These are phyloP conservation scores for Poeciliopsis gracilis DNA, from an alignment of 2,797 vertebrate genomes.

Conservation along the genomic window DNA sequence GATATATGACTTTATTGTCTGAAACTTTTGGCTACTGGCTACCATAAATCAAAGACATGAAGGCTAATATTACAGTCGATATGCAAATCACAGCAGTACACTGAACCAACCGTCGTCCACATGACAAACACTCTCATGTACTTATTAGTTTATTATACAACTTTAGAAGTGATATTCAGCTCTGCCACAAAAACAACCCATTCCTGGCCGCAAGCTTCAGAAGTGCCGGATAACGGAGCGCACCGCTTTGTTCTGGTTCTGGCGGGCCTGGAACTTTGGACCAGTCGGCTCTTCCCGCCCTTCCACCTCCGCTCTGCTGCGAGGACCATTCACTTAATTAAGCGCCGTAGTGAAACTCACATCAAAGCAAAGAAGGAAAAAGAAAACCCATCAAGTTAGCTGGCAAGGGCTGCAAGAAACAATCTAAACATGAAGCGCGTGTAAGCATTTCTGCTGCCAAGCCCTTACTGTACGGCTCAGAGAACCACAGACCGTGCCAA, in stretches of 20 bases:
- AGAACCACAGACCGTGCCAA: constrained; percentile 23
- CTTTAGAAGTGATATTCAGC: not conserved
- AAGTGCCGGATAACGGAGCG: not conserved
- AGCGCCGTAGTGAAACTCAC: constrained; percentile 25
- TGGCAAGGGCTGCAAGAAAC: constrained; percentile 28
- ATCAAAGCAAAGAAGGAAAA: constrained; percentile 38
- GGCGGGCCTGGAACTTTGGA: constrained; percentile 11
- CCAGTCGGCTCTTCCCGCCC: constrained; percentile 17
- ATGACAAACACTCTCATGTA: not conserved
- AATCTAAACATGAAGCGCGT: constrained; percentile 26
- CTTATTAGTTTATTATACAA: not conserved
- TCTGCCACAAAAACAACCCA: not conserved
- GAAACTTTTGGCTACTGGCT: not conserved
- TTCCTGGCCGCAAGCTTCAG: not conserved
- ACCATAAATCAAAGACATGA: constrained; percentile 1
- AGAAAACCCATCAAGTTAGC: constrained; percentile 34
- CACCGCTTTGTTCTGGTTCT: not conserved
- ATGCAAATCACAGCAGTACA: not conserved
- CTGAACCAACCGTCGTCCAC: not conserved
- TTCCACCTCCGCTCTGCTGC: constrained; percentile 24
- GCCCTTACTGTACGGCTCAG: constrained; percentile 16
- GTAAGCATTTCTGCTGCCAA: constrained; percentile 29
- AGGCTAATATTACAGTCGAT: not conserved
- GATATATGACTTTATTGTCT: constrained; percentile 8
- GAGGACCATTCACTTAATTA: constrained; percentile 46